These are phyloP conservation scores for Melanophora roralis DNA, from an alignment of 2,888 invertebrate genomes.

Conservation along the genomic window DNA sequence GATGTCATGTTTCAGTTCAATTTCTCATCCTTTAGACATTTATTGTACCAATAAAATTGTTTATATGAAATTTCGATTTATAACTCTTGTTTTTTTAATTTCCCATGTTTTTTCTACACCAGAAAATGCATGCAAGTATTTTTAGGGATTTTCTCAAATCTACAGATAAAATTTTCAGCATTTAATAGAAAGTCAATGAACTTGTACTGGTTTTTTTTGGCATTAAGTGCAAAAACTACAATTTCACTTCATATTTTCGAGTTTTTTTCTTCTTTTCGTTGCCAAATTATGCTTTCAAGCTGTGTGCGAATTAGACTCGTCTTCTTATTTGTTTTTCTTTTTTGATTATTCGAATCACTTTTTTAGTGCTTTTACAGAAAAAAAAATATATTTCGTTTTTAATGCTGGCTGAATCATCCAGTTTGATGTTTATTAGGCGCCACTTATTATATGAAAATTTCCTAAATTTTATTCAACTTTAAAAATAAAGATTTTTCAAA, in stretches of 20 bases:
- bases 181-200: constrained; percentile 43
- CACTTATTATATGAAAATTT: constrained; percentile 27
- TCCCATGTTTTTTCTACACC: not conserved
- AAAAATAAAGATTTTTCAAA: not conserved
- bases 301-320: constrained; percentile 22
- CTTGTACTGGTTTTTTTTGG: constrained; percentile 34
- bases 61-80: constrained; percentile 1
- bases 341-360: not conserved
- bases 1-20: constrained; percentile 19
- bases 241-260: not conserved
- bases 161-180: constrained; percentile 3
- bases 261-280: not conserved
- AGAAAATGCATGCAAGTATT: constrained; percentile 16
- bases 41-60: constrained; percentile 1
- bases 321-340: not conserved
- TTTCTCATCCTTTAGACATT: not conserved
- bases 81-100: not conserved
- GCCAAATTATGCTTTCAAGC: constrained; percentile 23
- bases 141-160: not conserved
- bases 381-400: constrained; percentile 24
- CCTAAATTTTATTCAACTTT: constrained; percentile 37
- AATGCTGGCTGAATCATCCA: constrained; percentile 50
- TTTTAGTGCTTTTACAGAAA: not conserved
- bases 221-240: not conserved
- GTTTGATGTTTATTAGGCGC: constrained; percentile 53